phyloP scores from a whole-genome alignment of 2,888 invertebrate genomes.

The Chrysodeixis includens region DNA sequence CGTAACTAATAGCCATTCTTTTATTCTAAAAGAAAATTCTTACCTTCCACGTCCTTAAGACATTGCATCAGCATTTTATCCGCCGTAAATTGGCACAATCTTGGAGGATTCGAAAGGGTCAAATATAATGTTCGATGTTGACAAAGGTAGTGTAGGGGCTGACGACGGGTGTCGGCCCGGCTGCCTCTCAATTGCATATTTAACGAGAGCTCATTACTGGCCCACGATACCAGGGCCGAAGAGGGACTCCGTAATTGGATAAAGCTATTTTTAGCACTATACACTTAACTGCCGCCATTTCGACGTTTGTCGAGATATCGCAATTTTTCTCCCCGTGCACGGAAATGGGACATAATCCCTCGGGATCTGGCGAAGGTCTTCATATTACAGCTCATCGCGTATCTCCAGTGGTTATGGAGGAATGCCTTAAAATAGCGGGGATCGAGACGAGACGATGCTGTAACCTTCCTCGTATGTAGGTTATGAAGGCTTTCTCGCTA shows the following conservation, averaged over 20 bases:
- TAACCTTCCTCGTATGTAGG: conserved; percentile 13
- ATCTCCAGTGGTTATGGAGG: conserved; percentile 26
- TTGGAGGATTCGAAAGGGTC: conserved; percentile 26
- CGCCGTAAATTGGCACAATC: conserved; percentile 40
- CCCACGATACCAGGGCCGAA: conserved; percentile 47
- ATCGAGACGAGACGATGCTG: conserved; percentile 41
- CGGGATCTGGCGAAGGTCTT: conserved; percentile 29
- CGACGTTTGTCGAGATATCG: conserved; percentile 28
- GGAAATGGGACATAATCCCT: conserved; percentile 34
- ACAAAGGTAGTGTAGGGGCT: conserved; percentile 47
- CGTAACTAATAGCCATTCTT: neutral
- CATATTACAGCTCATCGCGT: conserved; percentile 40
- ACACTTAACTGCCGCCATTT: conserved; percentile 32
- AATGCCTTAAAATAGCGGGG: conserved; percentile 47
- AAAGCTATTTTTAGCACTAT: conserved; percentile 51
- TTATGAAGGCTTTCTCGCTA: neutral
- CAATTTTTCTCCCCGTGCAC: conserved; percentile 32
- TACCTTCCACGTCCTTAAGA: neutral
- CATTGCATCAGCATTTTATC: conserved; percentile 7
- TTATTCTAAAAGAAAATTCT: neutral
- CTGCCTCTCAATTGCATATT: conserved; percentile 70
- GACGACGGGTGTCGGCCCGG: conserved; percentile 26
- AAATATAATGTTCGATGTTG: conserved; percentile 38
- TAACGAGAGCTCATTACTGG: conserved; percentile 72
- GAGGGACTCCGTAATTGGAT: conserved; percentile 53